A percentile compares a stretch with the other conserved stretches of the same genome.
Evolutionary conservation across 2,888 invertebrate genomes (phyloP).

Genomic region (Norana najaformis): DNA sequence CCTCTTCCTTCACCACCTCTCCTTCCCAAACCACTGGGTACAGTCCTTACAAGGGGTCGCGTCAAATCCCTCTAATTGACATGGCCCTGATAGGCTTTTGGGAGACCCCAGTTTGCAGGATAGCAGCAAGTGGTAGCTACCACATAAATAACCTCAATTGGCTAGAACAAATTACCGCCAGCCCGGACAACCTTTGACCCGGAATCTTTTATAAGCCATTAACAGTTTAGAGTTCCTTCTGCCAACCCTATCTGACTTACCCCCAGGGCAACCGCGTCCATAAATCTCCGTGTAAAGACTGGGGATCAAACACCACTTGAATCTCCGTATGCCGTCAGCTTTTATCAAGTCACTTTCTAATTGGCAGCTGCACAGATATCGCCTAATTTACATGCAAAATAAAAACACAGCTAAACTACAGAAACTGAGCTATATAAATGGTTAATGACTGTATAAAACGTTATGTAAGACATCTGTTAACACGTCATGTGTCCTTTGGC

Average conservation of each 20-base stretch:
- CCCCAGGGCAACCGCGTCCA: not conserved
- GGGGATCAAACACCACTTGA: not conserved
- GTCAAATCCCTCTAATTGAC: conserved; percentile 6
- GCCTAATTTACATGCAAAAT: no score
- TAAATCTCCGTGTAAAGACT: not conserved
- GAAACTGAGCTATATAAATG: no score
- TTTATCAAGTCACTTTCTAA: not conserved
- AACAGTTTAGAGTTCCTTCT: conserved; percentile 13
- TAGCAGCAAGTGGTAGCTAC: not conserved
- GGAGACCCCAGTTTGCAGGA: not conserved
- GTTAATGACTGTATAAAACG: no score
- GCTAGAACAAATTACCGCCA: not conserved
- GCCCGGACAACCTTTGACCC: not conserved
- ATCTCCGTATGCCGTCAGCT: not conserved
- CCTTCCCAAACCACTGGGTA: not conserved
- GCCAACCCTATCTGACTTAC: not conserved
- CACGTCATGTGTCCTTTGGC: no score
- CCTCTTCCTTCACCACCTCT: not conserved
- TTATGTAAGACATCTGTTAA: no score
- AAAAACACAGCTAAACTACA: not conserved
- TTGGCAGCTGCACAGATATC: no score
- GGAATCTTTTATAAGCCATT: not conserved
- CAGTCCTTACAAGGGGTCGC: not conserved
- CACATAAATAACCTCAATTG: not conserved
- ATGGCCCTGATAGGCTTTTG: not conserved